Evolutionary conservation across 2,797 vertebrate genomes (phyloP).

Genomic region (Sitta carolinensis): DNA sequence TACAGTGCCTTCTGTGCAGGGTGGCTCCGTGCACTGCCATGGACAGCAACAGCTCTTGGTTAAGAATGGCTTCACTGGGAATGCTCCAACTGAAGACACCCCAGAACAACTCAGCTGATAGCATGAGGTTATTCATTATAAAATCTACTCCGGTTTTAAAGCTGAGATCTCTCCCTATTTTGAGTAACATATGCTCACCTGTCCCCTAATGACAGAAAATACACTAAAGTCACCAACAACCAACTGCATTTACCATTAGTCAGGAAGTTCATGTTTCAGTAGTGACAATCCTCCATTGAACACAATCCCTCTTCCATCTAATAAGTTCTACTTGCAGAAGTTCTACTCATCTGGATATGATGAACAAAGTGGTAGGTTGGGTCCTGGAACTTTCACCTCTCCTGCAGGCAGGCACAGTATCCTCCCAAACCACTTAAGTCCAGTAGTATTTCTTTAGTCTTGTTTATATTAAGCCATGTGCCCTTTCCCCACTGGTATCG

Average conservation of each 20-base stretch:
- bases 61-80: background rate
- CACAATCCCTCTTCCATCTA: background rate
- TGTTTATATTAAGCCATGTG: background rate
- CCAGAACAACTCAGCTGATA: background rate
- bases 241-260: background rate
- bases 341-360: background rate
- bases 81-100: background rate
- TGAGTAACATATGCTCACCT: background rate
- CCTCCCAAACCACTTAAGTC: background rate
- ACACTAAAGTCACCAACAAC: background rate
- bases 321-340: background rate
- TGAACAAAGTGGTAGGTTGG: background rate
- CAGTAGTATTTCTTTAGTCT: background rate
- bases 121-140: background rate
- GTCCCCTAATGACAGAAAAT: background rate
- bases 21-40: background rate
- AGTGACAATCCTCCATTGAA: background rate
- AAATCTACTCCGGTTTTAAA: background rate
- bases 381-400: background rate
- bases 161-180: background rate
- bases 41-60: background rate
- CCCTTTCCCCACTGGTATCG: background rate
- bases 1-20: background rate
- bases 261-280: background rate
- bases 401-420: background rate